Evolutionary conservation across 1,140 invertebrate species (phyloP), one percentile per base, ranked within the genome.

Genomic region (Drosophila repleta): DNA sequence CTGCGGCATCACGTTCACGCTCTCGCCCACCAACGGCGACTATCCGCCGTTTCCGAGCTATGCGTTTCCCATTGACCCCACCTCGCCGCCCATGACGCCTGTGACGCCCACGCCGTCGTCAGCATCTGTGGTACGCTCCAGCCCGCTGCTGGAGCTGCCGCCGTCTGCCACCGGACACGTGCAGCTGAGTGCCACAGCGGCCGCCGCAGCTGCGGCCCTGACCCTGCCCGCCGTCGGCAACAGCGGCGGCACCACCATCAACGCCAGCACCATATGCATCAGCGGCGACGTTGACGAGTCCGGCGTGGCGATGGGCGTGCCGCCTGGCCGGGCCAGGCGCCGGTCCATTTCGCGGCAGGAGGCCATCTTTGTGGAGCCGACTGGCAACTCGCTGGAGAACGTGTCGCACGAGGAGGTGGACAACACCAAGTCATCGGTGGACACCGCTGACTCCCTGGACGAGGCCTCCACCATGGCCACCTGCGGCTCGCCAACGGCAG

Each of bases 261-360:
- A 29, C 10, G 55, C 35, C 18, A 29, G 49, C 39, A 15, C 8
- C 32, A 21, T 35, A 21, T 79, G 75, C 79, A 92, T 56, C 13
- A 41, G 48, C 5, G 82, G 69, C 49, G 90, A 87, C 74, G 75
- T 62, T 5, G 92, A 55, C 3, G 81, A 90, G 45, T 61, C 79
- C 13, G 67, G 57, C 1, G 67, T 69, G 0, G 80, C 76, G 11
- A 85, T 84, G 76, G 80, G 80, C 0, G 13, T 93, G 83, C 73
- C 74, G 82, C 45, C 81, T n/a, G 29, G 29, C 0, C 69, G 92
- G 39, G 92, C 90, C 87, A 92, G 94, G 66, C 93, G 94, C 79
- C 94, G 94, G 51, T 96, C 94, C 1, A 94, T 95, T 29, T 95
- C 96, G 41, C 93, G 96, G 6, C 96, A 97, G 88, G 96, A 96